Percentiles rank a stretch among this genome's conserved stretches.
Conservation (phyloP, 2,113 vertebrate genomes). For the Clarias magur region DNA sequence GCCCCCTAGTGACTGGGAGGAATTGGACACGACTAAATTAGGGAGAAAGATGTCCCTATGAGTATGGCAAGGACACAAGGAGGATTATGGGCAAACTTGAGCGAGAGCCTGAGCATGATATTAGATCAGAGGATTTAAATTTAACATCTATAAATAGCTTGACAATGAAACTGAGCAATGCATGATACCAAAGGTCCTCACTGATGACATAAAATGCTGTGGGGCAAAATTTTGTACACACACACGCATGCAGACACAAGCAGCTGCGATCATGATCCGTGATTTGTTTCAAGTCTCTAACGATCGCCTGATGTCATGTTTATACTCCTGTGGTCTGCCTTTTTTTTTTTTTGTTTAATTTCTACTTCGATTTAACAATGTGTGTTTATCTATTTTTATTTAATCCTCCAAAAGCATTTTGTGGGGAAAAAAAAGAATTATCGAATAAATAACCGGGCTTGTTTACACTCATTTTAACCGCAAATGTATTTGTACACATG, state of each 20-base stretch:
- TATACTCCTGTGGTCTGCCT: too few species aligned
- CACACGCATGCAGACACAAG: too few species aligned
- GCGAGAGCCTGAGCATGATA: neutral
- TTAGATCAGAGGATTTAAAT: neutral
- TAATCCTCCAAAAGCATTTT: neutral
- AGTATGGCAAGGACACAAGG: neutral
- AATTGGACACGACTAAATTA: too few species aligned
- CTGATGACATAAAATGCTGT: neutral
- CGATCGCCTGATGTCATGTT: too few species aligned
- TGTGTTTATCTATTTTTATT: neutral
- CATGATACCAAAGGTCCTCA: neutral
- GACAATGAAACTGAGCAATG: neutral
- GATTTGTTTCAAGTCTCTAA: too few species aligned
- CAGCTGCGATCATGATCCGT: too few species aligned
- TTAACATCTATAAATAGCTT: neutral
- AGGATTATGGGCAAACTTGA: neutral
- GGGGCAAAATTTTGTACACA: neutral
- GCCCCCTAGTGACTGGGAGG: too few species aligned
- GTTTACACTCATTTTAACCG: neutral
- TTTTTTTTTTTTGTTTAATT: neutral
- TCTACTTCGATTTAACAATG: neutral
- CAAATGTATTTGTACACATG: neutral
- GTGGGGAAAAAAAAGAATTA: neutral
- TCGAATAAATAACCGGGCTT: neutral
- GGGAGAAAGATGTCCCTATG: neutral